These are phyloP conservation scores for Scotopteryx bipunctaria DNA, from an alignment of 2,888 invertebrate species.

Conservation along the genomic window DNA sequence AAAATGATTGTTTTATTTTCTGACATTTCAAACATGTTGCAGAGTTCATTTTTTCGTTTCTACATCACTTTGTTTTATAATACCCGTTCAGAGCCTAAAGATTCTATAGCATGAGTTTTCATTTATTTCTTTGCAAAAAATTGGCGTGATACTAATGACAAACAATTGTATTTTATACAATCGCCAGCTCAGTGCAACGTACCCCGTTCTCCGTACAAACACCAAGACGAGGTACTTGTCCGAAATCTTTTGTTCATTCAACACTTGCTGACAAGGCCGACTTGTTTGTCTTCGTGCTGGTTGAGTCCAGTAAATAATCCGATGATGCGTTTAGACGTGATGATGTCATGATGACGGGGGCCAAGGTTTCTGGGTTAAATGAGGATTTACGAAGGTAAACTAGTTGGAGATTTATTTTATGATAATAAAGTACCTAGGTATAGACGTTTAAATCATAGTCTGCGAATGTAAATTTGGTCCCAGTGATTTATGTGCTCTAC, in stretches of 20 bases:
- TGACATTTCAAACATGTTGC: too few relatives aligned
- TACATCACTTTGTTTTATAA: too few relatives aligned
- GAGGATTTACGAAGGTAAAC: conserved; percentile 52
- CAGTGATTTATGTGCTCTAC: conserved; percentile 16
- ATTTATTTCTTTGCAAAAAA: too few relatives aligned
- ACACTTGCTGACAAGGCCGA: conserved; percentile 20
- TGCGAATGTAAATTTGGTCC: conserved; percentile 23
- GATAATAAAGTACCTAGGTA: conserved; percentile 7
- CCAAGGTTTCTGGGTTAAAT: conserved; percentile 49
- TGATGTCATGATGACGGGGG: conserved; percentile 61
- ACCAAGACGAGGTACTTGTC: background rate
- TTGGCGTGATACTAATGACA: background rate
- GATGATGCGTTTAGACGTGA: conserved; percentile 47
- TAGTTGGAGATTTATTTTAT: conserved; percentile 38
- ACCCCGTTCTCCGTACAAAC: conserved; percentile 11
- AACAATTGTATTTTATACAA: background rate
- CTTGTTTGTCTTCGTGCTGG: conserved; percentile 18
- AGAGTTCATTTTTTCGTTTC: too few relatives aligned
- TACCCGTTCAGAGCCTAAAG: too few relatives aligned
- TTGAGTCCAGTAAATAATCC: conserved; percentile 40
- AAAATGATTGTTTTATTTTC: too few relatives aligned
- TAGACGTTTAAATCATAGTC: conserved; percentile 17
- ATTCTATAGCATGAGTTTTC: too few relatives aligned
- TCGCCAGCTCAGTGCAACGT: conserved; percentile 1
- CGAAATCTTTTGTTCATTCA: conserved; percentile 23